These are phyloP conservation scores for Lycophotia porphyrea DNA, from an alignment of 2,888 invertebrate genomes.

Conservation along the genomic window DNA sequence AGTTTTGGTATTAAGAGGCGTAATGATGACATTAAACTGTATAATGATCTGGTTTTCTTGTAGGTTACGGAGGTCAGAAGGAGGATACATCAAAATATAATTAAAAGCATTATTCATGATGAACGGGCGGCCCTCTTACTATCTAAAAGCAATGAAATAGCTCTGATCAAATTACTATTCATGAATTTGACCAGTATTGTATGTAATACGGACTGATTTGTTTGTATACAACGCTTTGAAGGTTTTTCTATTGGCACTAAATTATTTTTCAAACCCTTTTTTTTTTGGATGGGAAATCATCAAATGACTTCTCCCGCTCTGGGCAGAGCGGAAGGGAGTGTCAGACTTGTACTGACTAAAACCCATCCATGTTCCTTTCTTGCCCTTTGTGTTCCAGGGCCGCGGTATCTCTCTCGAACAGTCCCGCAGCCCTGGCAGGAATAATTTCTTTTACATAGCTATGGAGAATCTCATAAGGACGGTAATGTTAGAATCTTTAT, in stretches of 20 bases:
- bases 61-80: conserved; percentile 33
- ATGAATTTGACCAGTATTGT: not conserved
- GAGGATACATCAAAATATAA: conserved; percentile 11
- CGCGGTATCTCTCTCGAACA: too few relatives aligned
- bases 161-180: not conserved
- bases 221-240: not conserved
- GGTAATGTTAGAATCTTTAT: not conserved
- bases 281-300: too few relatives aligned
- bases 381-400: too few relatives aligned
- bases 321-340: too few relatives aligned
- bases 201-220: not conserved
- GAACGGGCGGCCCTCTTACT: conserved; percentile 1
- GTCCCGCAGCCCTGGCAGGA: too few relatives aligned
- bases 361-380: too few relatives aligned
- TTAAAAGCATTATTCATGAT: conserved; percentile 27
- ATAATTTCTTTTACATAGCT: not conserved
- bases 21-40: conserved; percentile 45
- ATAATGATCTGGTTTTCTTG: conserved; percentile 46
- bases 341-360: too few relatives aligned
- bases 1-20: conserved; percentile 36
- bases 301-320: too few relatives aligned
- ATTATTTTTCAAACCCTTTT: not conserved
- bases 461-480: not conserved
- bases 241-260: not conserved
- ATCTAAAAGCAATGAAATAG: not conserved